These are phyloP conservation scores for Bettongia penicillata DNA, from an alignment of 2,113 vertebrate species.

Conservation along the genomic window DNA sequence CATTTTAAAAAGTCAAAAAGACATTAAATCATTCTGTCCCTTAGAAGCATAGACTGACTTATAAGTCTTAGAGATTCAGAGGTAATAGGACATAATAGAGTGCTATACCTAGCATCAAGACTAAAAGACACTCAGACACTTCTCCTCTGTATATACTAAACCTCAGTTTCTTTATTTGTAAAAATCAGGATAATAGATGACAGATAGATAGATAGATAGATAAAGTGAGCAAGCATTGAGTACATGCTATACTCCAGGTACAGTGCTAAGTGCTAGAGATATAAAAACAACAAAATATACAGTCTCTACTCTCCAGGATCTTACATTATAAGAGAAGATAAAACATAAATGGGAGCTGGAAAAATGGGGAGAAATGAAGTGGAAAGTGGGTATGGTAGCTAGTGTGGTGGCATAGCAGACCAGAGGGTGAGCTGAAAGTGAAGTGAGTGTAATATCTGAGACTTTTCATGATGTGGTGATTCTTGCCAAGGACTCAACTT, in stretches of 20 bases:
- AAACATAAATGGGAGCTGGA: neutral
- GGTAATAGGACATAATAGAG: neutral
- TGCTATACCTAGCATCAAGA: neutral
- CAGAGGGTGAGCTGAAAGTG: neutral
- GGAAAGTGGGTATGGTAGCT: neutral
- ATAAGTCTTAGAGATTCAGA: neutral
- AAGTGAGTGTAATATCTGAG: neutral
- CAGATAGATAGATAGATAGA: too few species aligned
- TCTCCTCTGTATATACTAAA: neutral
- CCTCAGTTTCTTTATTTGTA: neutral
- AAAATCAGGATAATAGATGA: neutral
- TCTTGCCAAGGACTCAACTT: neutral
- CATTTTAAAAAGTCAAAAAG: neutral
- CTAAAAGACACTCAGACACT: neutral
- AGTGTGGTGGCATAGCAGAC: neutral
- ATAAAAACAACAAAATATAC: neutral
- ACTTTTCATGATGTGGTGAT: neutral
- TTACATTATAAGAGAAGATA: neutral
- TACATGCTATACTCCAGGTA: neutral
- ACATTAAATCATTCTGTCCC: neutral
- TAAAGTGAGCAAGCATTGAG: neutral
- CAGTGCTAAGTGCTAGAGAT: neutral
- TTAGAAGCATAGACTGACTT: neutral
- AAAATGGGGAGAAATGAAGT: neutral
- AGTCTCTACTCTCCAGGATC: neutral